Percentiles rank a stretch among this genome's conserved stretches.
Evolutionary conservation across 2,797 vertebrate genomes (phyloP).

Genomic region (Steatocranus sp.): DNA sequence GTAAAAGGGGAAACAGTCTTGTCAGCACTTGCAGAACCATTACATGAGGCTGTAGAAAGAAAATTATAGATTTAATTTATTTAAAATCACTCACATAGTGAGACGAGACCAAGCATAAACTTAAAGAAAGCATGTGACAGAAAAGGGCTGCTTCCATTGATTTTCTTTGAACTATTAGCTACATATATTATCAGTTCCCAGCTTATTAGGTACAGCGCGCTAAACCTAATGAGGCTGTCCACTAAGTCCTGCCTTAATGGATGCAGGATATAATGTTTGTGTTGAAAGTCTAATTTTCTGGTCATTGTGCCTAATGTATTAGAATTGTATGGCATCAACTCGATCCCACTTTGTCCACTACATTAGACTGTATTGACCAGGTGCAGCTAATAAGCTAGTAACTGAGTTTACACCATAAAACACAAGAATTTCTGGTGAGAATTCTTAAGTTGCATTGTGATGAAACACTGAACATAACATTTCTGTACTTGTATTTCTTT

Average conservation of each 20-base stretch:
- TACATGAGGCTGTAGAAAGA: background rate
- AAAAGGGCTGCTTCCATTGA: background rate
- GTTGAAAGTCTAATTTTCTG: background rate
- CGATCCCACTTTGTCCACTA: background rate
- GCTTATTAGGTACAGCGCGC: background rate
- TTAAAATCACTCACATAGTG: slow-evolving; percentile 56
- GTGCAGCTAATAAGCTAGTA: background rate
- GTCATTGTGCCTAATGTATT: background rate
- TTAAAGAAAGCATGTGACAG: background rate
- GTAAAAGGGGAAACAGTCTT: background rate
- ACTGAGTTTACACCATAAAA: background rate
- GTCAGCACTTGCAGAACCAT: background rate
- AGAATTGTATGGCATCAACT: background rate
- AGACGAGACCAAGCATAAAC: slow-evolving; percentile 24
- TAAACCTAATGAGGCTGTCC: background rate
- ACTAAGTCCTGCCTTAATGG: background rate
- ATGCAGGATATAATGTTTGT: background rate
- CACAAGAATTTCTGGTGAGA: background rate
- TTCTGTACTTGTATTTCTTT: background rate
- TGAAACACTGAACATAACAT: background rate
- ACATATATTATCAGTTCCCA: background rate
- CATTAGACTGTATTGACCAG: background rate
- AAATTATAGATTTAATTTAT: slow-evolving; percentile 36
- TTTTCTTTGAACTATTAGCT: background rate
- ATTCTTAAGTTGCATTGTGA: background rate